Evolutionary conservation across 1,140 invertebrate genomes (phyloP).

Genomic region (Nautilus pompilius): DNA sequence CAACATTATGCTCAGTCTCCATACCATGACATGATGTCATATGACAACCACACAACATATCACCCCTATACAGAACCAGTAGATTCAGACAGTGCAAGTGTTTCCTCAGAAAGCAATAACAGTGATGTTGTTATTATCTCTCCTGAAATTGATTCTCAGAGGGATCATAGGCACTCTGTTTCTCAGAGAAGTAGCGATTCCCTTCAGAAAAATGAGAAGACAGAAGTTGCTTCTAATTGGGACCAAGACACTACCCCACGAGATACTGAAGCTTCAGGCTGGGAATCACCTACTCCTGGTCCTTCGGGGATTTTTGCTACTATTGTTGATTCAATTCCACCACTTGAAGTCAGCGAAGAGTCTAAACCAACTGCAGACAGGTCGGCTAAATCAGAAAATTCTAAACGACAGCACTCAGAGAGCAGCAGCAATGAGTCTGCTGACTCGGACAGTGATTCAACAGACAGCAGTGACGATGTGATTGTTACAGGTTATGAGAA

Average conservation of each 20-base stretch:
- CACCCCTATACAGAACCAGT: slow-evolving; percentile 13
- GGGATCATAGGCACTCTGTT: too few species aligned
- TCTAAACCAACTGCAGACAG: slow-evolving; percentile 11
- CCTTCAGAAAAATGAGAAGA: background rate
- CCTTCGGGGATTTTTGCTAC: slow-evolving; percentile 21
- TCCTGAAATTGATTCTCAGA: too few species aligned
- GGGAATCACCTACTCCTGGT: slow-evolving; percentile 43
- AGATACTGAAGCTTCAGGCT: slow-evolving; percentile 36
- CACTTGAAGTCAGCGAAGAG: background rate
- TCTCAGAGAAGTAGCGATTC: slow-evolving; percentile 3
- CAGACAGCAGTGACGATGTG: slow-evolving; percentile 28
- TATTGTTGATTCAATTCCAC: slow-evolving; percentile 1
- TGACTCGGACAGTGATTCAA: slow-evolving; percentile 18
- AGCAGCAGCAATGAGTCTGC: background rate
- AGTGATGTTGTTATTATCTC: slow-evolving; percentile 27
- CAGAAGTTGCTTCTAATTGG: slow-evolving; percentile 1
- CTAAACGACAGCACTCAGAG: background rate
- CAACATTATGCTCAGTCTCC: slow-evolving; percentile 80
- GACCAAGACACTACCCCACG: slow-evolving; percentile 11
- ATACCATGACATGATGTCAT: slow-evolving; percentile 71
- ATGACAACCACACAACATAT: slow-evolving; percentile 56
- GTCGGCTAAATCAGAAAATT: background rate
- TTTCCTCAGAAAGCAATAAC: slow-evolving; percentile 20
- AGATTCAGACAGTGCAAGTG: slow-evolving; percentile 20
- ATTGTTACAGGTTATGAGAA: slow-evolving; percentile 59